Percentiles rank a stretch among this genome's conserved stretches.
These are phyloP conservation scores for Apoda limacodes DNA, from an alignment of 2,888 invertebrate genomes.

Conservation along the genomic window DNA sequence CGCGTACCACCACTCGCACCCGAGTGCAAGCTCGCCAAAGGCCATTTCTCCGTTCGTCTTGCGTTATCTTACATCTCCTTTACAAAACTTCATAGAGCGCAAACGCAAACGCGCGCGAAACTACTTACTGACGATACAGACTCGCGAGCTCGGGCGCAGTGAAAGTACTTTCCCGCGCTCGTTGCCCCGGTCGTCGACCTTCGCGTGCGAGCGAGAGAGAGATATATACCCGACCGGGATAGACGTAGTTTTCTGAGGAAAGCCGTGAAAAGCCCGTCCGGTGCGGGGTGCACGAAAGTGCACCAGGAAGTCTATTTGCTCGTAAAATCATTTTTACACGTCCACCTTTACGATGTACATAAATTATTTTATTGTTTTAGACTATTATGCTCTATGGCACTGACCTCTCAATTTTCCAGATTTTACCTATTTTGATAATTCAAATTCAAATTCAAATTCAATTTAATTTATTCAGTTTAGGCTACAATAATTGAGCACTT, in stretches of 20 bases:
- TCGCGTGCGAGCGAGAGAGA: slow-evolving; percentile 33
- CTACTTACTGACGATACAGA: slow-evolving; percentile 37
- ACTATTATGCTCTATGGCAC: too few species aligned
- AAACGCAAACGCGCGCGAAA: slow-evolving; percentile 46
- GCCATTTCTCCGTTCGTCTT: slow-evolving; percentile 38
- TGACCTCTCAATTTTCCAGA: too few species aligned
- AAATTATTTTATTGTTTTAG: slow-evolving; percentile 44
- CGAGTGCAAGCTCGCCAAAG: slow-evolving; percentile 30
- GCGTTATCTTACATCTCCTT: slow-evolving; percentile 33
- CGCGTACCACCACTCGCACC: too few species aligned
- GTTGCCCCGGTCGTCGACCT: slow-evolving; percentile 64
- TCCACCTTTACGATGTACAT: slow-evolving; percentile 45
- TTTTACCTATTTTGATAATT: too few species aligned
- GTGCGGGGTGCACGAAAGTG: slow-evolving; percentile 44
- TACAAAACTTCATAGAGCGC: slow-evolving; percentile 31
- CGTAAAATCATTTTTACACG: slow-evolving; percentile 53
- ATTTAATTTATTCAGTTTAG: too few species aligned
- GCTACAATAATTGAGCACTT: too few species aligned
- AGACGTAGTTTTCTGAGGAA: slow-evolving; percentile 46
- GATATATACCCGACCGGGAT: slow-evolving; percentile 33
- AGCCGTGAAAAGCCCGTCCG: slow-evolving; percentile 46
- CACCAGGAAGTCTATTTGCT: slow-evolving; percentile 51
- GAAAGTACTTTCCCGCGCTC: slow-evolving; percentile 69
- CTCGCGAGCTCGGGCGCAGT: slow-evolving; percentile 58
- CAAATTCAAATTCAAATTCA: too few species aligned